These are phyloP conservation scores for Drosophila seguyi DNA, from an alignment of 1,140 invertebrate species.

Conservation along the genomic window DNA sequence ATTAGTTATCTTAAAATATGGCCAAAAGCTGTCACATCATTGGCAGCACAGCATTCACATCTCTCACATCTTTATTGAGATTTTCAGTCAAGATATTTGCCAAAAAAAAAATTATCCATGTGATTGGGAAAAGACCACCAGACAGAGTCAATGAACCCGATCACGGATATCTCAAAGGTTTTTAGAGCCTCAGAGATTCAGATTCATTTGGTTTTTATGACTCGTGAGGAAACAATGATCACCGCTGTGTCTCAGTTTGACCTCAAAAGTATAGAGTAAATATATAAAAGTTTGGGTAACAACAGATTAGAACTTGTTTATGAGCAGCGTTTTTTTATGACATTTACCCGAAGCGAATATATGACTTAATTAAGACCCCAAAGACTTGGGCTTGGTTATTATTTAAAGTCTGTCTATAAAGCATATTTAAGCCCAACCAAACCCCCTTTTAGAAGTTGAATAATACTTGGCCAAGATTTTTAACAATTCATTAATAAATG, in stretches of 20 bases:
- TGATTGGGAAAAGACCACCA: constrained; percentile 3
- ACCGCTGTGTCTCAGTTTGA: constrained; percentile 21
- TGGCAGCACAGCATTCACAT: constrained; percentile 3
- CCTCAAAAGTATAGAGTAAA: constrained; percentile 1
- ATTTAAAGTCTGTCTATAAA: constrained; percentile 2
- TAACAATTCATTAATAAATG: neutral
- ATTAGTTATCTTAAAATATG: constrained; percentile 51
- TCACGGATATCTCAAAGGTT: constrained; percentile 5
- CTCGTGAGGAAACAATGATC: constrained; percentile 23
- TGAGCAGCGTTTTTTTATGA: constrained; percentile 23
- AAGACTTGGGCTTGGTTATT: constrained; percentile 13
- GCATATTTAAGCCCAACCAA: neutral
- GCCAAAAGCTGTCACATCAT: constrained; percentile 15
- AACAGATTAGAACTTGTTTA: constrained; percentile 27
- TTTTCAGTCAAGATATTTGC: neutral
- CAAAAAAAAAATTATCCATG: constrained; percentile 30
- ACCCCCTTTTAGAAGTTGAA: neutral
- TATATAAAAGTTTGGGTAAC: constrained; percentile 2
- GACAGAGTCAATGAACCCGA: constrained; percentile 24
- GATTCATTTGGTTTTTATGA: constrained; percentile 18
- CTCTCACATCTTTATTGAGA: constrained; percentile 31
- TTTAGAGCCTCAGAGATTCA: neutral
- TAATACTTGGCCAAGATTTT: neutral
- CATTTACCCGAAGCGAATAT: constrained; percentile 18
- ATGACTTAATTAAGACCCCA: constrained; percentile 36